Evolutionary conservation across 1,140 invertebrate genomes (phyloP).

Genomic region (Procambarus virginalis): DNA sequence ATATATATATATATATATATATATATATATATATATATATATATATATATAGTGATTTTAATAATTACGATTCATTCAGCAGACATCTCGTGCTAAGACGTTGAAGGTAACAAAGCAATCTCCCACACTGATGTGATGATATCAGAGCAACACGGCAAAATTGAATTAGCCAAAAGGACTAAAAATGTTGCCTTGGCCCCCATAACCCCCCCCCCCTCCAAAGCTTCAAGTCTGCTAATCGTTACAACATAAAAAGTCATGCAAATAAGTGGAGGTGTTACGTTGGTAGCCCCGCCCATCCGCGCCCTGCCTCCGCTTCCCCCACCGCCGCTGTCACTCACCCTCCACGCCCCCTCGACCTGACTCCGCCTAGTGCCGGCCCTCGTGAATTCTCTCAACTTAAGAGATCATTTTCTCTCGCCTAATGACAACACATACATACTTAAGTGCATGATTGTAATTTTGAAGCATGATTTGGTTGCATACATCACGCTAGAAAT

Average conservation of each 20-base stretch:
- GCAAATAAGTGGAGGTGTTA: slow-evolving; percentile 63
- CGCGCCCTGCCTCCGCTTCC: slow-evolving; percentile 28
- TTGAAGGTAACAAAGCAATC: no score
- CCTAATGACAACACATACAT: background rate
- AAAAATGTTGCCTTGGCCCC: slow-evolving; percentile 11
- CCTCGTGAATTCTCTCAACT: slow-evolving; percentile 12
- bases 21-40: no score
- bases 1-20: no score
- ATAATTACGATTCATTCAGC: no score
- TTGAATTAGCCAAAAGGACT: slow-evolving; percentile 57
- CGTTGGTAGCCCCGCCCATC: slow-evolving; percentile 39
- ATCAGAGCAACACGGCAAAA: slow-evolving; percentile 19
- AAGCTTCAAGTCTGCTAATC: slow-evolving; percentile 54
- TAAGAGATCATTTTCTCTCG: background rate
- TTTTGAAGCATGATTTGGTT: background rate
- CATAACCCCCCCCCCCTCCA: background rate
- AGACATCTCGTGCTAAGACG: no score
- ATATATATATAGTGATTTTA: no score
- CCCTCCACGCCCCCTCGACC: slow-evolving; percentile 52
- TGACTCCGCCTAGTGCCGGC: slow-evolving; percentile 3
- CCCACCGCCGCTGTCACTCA: slow-evolving; percentile 55
- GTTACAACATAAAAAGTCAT: slow-evolving; percentile 57
- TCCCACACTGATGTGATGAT: slow-evolving; percentile 19
- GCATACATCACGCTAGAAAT: background rate
- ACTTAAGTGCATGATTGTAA: background rate